phyloP scores from a whole-genome alignment of 1,140 invertebrate genomes.

The Anoplophora glabripennis region DNA sequence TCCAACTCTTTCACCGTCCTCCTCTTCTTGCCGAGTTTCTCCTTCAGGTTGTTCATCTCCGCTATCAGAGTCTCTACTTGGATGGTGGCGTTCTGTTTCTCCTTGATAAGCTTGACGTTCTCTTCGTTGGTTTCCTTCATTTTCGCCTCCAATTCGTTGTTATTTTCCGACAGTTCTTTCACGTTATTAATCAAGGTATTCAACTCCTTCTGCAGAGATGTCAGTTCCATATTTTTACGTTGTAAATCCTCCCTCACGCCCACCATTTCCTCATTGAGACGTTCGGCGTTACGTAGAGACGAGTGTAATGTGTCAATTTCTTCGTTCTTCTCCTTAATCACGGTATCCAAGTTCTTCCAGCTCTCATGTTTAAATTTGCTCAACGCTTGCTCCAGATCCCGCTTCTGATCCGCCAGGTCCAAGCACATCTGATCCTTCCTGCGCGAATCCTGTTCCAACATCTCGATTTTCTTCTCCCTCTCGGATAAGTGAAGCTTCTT shows the following conservation, averaged over 20 bases:
- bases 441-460: constrained; percentile 57
- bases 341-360: constrained; percentile 37
- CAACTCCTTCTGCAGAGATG: constrained; percentile 42
- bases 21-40: constrained; percentile 39
- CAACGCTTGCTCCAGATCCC: constrained; percentile 33
- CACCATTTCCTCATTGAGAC: constrained; percentile 42
- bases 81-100: constrained; percentile 50
- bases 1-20: constrained; percentile 26
- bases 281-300: constrained; percentile 31
- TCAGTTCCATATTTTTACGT: constrained; percentile 47
- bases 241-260: constrained; percentile 47
- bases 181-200: constrained; percentile 37
- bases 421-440: constrained; percentile 60
- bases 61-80: constrained; percentile 25
- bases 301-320: constrained; percentile 49
- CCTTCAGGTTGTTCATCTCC: constrained; percentile 43
- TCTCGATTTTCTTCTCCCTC: constrained; percentile 56
- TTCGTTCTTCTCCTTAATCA: constrained; percentile 51
- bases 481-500: constrained; percentile 56
- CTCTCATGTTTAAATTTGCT: constrained; percentile 21
- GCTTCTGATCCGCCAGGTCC: constrained; percentile 58
- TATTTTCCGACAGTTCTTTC: constrained; percentile 25
- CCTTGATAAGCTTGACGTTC: constrained; percentile 49
- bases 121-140: constrained; percentile 27
- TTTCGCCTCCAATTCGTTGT: constrained; percentile 33